A percentile compares a stretch with the other conserved stretches of the same genome.
phyloP scores from a whole-genome alignment of 2,113 vertebrate species.

The Monarcha castaneiventris region DNA sequence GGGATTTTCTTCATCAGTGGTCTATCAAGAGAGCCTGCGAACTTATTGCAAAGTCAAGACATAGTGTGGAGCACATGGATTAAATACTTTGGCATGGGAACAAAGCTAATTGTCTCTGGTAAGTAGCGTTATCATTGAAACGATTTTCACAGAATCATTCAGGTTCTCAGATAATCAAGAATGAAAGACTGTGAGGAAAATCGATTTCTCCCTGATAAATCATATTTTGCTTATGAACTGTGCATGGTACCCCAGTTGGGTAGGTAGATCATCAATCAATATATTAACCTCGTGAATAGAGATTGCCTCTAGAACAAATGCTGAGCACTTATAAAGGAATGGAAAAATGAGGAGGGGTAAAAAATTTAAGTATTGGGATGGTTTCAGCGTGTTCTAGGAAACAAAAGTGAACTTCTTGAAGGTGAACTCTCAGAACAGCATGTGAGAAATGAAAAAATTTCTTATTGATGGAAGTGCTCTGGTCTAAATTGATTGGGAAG shows the following conservation, averaged over 20 bases:
- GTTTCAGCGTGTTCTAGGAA: not conserved
- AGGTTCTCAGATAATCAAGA: not conserved
- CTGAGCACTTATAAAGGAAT: not conserved
- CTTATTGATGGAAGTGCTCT: not conserved
- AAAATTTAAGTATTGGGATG: not conserved
- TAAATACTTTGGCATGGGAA: constrained; percentile 14
- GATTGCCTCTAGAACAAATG: not conserved
- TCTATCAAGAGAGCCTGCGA: not conserved
- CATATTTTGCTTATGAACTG: not conserved
- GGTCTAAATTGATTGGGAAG: not conserved
- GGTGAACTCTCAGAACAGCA: not conserved
- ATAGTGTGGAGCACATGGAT: not conserved
- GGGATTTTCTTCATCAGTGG: not conserved
- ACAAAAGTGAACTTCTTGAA: not conserved
- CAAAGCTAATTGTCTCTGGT: constrained; percentile 31
- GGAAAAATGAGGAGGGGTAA: not conserved
- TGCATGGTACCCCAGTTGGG: not conserved
- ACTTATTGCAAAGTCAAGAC: constrained; percentile 29
- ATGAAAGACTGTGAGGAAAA: not conserved
- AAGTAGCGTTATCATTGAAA: not conserved
- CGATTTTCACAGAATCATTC: not conserved
- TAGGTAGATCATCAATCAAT: not conserved
- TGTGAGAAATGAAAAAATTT: not conserved
- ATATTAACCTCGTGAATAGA: rapidly evolving
- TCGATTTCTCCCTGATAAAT: not conserved